These are phyloP conservation scores for Andrena dorsata DNA, from an alignment of 2,888 invertebrate genomes.

Conservation along the genomic window DNA sequence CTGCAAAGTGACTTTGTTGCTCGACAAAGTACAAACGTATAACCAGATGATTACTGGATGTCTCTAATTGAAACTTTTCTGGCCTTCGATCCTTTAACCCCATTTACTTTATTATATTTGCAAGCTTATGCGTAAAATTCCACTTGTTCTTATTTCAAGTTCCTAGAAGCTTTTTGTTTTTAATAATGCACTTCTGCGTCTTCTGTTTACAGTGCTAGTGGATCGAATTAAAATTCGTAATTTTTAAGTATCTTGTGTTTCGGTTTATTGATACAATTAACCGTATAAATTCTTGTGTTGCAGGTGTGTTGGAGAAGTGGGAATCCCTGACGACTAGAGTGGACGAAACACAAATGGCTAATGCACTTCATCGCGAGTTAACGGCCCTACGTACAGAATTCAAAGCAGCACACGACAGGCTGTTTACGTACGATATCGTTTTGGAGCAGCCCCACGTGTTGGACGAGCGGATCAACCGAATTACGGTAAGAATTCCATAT, in stretches of 20 bases:
- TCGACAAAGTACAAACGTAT: background rate
- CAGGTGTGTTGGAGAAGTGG: conserved; percentile 85
- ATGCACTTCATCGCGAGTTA: conserved; percentile 83
- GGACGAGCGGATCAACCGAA: conserved; percentile 84
- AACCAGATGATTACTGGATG: background rate
- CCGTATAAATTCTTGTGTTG: conserved; percentile 54
- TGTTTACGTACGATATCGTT: conserved; percentile 79
- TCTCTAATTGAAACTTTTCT: background rate
- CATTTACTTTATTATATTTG: too few relatives aligned
- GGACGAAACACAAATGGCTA: conserved; percentile 83
- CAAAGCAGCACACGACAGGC: conserved; percentile 80
- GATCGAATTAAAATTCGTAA: background rate
- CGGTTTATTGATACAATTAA: background rate
- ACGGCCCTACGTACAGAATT: conserved; percentile 81
- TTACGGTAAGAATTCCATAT: conserved; percentile 81
- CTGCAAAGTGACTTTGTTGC: background rate
- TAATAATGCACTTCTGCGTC: too few relatives aligned
- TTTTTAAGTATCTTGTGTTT: background rate
- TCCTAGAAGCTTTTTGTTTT: too few relatives aligned
- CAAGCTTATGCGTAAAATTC: background rate
- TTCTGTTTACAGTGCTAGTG: background rate
- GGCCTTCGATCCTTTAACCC: background rate
- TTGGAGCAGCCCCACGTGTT: conserved; percentile 82
- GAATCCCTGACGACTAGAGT: conserved; percentile 85
- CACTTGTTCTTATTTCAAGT: too few relatives aligned